Base-by-base conservation (phyloP, 2,888 invertebrate genomes). In the Linnaemya vulpina region DNA sequence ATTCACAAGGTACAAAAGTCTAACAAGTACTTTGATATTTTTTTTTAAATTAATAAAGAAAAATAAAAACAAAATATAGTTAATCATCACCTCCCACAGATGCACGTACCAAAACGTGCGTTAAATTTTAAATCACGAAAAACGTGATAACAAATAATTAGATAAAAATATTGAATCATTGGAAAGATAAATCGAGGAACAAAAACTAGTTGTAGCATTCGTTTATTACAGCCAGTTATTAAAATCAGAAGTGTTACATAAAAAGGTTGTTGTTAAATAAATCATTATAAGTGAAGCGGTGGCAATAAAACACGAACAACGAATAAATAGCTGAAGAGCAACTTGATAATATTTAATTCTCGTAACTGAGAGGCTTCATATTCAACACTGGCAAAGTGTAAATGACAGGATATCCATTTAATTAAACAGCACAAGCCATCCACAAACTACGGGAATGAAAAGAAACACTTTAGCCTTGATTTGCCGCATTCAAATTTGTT, bases 351-450 rank as follows among this genome's bases (percentile, higher is more conserved):
- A 58, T 77, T 78, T 55, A 70, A 78, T 30, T 30, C 58, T 74
- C 51, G 76, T 84, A 70, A 78, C 70, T 84, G 68, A 70, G 77
- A 77, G 81, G 81, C 77, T 81, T 73, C 49, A 70, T 74, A 62
- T 58, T 71, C 15, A 80, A 65, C 77, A n/a, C n/a, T 71, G 74
- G 60, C 65, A 49, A 75, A 73, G 79, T 82, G 75, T 75, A 79
- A 82, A 71, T 82, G 85, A 84, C 80, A 81, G 84, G 77, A 84
- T 84, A 84, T 81, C 74, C 74, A 84, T 84, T 84, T 84, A 76
- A 84, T 84, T 81, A 74, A 84, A 74, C 62, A 55, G 55, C 58
- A 73, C 46, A 65, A 81, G 68, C 35, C 68, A 51, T 43, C 38
- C 30, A 22, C 55, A 46, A 40, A 68, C 25, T 11, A 58, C 13